Conservation (phyloP, 2,797 vertebrate genomes). For the Gymnothorax javanicus region DNA sequence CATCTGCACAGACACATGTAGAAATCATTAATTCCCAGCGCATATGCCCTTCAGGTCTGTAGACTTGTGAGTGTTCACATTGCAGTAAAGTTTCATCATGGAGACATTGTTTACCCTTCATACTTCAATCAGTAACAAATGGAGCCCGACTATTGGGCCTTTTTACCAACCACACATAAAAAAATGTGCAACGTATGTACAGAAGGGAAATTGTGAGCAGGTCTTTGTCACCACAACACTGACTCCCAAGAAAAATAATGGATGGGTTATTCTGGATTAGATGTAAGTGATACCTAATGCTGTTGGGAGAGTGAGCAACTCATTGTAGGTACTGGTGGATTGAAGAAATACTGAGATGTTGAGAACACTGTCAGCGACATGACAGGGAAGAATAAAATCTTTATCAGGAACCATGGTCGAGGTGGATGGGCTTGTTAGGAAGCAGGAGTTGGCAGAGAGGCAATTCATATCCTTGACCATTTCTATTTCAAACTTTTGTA, state of each 20-base stretch:
- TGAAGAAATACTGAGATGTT: neutral
- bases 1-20: conserved; percentile 58
- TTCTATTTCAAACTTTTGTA: neutral
- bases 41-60: conserved; percentile 52
- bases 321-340: neutral
- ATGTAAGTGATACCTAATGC: neutral
- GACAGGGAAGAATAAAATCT: neutral
- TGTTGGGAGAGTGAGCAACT: neutral
- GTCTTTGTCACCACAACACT: neutral
- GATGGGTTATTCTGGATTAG: neutral
- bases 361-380: neutral
- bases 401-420: neutral
- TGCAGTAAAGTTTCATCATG: conserved; percentile 58
- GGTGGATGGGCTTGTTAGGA: neutral
- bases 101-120: conserved; percentile 46
- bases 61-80: conserved; percentile 52
- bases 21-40: conserved; percentile 64
- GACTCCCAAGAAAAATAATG: neutral
- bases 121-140: conserved; percentile 49
- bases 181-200: neutral
- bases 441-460: neutral
- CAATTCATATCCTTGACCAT: no score
- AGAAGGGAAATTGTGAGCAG: neutral
- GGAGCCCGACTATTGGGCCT: conserved; percentile 17
- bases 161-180: neutral